These are phyloP conservation scores for Scaptomyza montana DNA, from an alignment of 1,140 invertebrate species.

Conservation along the genomic window DNA sequence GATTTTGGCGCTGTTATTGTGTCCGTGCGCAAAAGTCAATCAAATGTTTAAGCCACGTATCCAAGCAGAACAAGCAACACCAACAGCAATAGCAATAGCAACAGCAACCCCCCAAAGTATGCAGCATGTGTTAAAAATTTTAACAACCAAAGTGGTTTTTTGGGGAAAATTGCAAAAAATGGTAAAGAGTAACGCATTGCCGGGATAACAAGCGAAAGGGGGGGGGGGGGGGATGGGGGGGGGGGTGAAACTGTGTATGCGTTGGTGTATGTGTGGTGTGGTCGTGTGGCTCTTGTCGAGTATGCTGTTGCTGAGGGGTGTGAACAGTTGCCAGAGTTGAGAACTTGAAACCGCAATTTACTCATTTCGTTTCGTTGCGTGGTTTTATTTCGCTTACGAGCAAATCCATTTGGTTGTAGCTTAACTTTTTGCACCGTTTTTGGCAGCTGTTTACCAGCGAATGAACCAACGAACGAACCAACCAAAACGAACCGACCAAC, in stretches of 20 bases:
- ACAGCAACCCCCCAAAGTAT: conserved; percentile 28
- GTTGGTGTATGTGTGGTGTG: conserved; percentile 2
- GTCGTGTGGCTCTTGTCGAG: conserved; percentile 6
- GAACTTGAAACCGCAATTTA: conserved; percentile 78
- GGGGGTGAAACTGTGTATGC: not conserved
- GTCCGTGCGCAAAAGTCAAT: conserved; percentile 44
- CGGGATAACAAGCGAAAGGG: conserved; percentile 25
- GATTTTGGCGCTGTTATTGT: conserved; percentile 36
- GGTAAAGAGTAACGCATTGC: conserved; percentile 45
- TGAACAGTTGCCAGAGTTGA: conserved; percentile 61
- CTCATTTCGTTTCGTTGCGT: conserved; percentile 79
- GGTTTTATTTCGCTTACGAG: conserved; percentile 77
- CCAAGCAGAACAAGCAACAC: conserved; percentile 28
- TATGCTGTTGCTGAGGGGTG: not conserved
- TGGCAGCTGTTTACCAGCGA: conserved; percentile 47
- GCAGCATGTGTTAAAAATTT: conserved; percentile 58
- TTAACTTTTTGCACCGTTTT: conserved; percentile 60
- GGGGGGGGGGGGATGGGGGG: not conserved
- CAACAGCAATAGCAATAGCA: conserved; percentile 17
- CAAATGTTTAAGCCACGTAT: conserved; percentile 46
- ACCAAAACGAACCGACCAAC: conserved; percentile 29
- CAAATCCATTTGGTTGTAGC: conserved; percentile 69
- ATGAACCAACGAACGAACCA: conserved; percentile 1
- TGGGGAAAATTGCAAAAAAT: conserved; percentile 50
- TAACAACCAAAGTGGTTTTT: conserved; percentile 54